Evolutionary conservation across 2,113 vertebrate genomes (phyloP).

Genomic region (Ptychochromis oligacanthus): DNA sequence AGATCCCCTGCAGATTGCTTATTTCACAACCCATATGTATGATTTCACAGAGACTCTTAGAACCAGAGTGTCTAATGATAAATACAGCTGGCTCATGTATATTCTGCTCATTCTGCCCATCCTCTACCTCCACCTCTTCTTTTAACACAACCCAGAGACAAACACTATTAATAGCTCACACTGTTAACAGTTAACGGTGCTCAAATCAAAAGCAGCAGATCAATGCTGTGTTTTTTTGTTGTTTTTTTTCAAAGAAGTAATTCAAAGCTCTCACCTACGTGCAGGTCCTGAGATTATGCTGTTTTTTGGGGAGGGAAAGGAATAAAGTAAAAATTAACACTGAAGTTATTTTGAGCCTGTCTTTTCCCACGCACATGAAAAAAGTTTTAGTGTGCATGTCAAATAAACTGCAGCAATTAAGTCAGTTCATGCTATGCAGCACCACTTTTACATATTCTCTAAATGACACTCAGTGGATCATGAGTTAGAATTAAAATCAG

Average conservation of each 20-base stretch:
- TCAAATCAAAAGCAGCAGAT: conserved; percentile 28
- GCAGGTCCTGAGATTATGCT: neutral
- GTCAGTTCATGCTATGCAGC: neutral
- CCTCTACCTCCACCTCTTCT: neutral
- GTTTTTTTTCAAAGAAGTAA: neutral
- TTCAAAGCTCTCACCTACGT: conserved; percentile 10
- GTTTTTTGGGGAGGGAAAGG: neutral
- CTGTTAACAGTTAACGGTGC: neutral
- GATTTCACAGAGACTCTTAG: conserved; percentile 31
- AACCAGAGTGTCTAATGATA: conserved; percentile 32
- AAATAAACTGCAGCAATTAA: conserved; percentile 10
- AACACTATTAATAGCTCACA: conserved; percentile 39
- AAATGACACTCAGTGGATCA: neutral
- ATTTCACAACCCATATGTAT: conserved; percentile 58
- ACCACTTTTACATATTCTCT: neutral
- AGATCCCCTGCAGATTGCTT: conserved; percentile 50
- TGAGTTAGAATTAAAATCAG: neutral
- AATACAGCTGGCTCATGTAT: conserved; percentile 23
- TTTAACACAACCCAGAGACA: conserved; percentile 23
- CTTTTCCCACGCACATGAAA: conserved; percentile 1
- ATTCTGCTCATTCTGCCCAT: neutral
- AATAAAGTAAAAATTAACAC: neutral
- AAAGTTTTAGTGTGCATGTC: neutral
- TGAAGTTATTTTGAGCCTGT: conserved; percentile 7
- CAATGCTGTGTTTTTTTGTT: neutral